These are phyloP conservation scores for Myotis daubentonii DNA, from an alignment of 2,797 vertebrate species.

Conservation along the genomic window DNA sequence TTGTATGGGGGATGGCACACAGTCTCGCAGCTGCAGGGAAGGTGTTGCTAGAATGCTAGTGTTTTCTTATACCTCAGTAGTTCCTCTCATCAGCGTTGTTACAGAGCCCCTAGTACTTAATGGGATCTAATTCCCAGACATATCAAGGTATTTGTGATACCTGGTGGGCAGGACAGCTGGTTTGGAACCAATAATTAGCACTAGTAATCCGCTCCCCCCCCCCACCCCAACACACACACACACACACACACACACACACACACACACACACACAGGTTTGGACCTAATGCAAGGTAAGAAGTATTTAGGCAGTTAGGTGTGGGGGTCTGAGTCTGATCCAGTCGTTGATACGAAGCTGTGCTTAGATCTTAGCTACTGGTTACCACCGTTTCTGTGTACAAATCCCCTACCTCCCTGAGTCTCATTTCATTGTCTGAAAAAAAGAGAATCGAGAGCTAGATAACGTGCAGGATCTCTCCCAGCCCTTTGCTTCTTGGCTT, in stretches of 20 bases:
- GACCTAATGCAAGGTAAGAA: slow-evolving; percentile 16
- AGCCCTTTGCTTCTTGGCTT: slow-evolving; percentile 13
- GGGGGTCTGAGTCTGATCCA: not conserved
- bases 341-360: not conserved
- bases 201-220: not conserved
- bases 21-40: not conserved
- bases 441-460: not conserved
- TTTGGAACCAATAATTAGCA: slow-evolving; percentile 42
- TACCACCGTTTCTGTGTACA: slow-evolving; percentile 34
- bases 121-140: slow-evolving; percentile 22
- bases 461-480: not conserved
- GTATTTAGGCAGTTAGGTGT: not conserved
- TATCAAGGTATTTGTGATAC: slow-evolving; percentile 15
- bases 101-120: not conserved
- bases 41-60: slow-evolving; percentile 13
- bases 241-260: no score
- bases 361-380: slow-evolving; percentile 57
- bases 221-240: not conserved
- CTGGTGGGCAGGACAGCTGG: not conserved
- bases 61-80: not conserved
- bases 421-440: slow-evolving; percentile 40
- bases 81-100: slow-evolving; percentile 30
- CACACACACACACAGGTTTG: not conserved
- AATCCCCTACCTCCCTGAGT: slow-evolving; percentile 17
- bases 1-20: not conserved